Evolutionary conservation across 2,888 invertebrate species (phyloP).

Genomic region (Luperina nickerlii): DNA sequence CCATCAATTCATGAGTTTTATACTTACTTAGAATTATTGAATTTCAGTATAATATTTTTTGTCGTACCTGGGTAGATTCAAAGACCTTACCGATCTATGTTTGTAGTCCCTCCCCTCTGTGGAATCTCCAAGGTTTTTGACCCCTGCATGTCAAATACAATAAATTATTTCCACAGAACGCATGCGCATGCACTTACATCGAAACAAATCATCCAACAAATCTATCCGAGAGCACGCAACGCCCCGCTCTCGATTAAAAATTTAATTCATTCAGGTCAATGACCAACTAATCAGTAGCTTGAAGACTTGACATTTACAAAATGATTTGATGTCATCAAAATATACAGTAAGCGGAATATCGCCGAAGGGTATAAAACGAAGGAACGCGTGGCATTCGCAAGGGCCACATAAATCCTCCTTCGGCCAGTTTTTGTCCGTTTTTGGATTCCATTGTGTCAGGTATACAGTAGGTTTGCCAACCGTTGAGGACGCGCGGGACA

Average conservation of each 20-base stretch:
- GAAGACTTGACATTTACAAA: slow-evolving; percentile 63
- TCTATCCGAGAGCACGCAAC: slow-evolving; percentile 42
- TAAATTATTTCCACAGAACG: slow-evolving; percentile 20
- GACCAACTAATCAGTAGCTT: slow-evolving; percentile 65
- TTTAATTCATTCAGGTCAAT: slow-evolving; percentile 62
- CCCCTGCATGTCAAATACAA: slow-evolving; percentile 36
- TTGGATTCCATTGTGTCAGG: slow-evolving; percentile 84
- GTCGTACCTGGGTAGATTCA: not conserved
- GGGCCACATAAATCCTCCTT: slow-evolving; percentile 77
- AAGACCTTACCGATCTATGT: not conserved
- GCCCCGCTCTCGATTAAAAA: slow-evolving; percentile 46
- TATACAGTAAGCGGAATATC: slow-evolving; percentile 64
- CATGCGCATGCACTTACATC: slow-evolving; percentile 27
- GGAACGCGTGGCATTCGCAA: slow-evolving; percentile 66
- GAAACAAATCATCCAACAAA: slow-evolving; percentile 35
- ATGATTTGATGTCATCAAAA: slow-evolving; percentile 68
- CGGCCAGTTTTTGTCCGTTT: slow-evolving; percentile 80
- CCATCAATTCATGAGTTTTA: not conserved
- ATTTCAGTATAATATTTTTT: not conserved
- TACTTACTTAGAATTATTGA: not conserved
- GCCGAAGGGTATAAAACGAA: slow-evolving; percentile 58
- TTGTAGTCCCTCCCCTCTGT: not conserved
- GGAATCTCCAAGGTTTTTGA: slow-evolving; percentile 28
- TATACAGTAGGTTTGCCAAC: slow-evolving; percentile 73
- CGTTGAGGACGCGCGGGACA: slow-evolving; percentile 49